Conservation (phyloP, 2,797 vertebrate genomes). For the Sardinella longiceps region DNA sequence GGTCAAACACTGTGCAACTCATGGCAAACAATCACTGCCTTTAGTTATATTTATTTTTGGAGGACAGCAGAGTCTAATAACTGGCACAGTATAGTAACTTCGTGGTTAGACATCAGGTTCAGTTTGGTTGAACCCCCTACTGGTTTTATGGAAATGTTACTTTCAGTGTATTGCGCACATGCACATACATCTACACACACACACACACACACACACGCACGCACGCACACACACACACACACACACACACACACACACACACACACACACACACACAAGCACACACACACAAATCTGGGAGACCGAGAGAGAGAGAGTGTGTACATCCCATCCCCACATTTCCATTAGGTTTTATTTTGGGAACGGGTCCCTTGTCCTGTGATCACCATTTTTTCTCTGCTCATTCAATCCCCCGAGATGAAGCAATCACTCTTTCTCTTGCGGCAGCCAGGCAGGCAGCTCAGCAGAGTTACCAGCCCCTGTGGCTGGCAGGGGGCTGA, state of each 20-base stretch:
- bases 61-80: background rate
- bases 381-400: slow-evolving; percentile 51
- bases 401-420: slow-evolving; percentile 51
- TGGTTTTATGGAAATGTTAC: background rate
- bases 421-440: slow-evolving; percentile 50
- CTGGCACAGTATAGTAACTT: background rate
- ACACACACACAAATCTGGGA: background rate
- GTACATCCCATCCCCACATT: slow-evolving; percentile 11
- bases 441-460: slow-evolving; percentile 45
- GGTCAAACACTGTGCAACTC: background rate
- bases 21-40: background rate
- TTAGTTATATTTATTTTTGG: background rate
- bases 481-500: slow-evolving; percentile 28
- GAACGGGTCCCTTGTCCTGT: slow-evolving; percentile 54
- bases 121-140: background rate
- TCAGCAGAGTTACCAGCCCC: slow-evolving; percentile 43
- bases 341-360: slow-evolving; percentile 46
- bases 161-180: background rate
- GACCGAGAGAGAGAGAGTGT: background rate
- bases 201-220: slow-evolving; percentile 51
- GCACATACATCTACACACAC: background rate
- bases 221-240: background rate
- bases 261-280: background rate
- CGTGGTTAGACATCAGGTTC: background rate
- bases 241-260: slow-evolving; percentile 41